These are phyloP conservation scores for Catocala nupta DNA, from an alignment of 2,888 invertebrate genomes.

Conservation along the genomic window DNA sequence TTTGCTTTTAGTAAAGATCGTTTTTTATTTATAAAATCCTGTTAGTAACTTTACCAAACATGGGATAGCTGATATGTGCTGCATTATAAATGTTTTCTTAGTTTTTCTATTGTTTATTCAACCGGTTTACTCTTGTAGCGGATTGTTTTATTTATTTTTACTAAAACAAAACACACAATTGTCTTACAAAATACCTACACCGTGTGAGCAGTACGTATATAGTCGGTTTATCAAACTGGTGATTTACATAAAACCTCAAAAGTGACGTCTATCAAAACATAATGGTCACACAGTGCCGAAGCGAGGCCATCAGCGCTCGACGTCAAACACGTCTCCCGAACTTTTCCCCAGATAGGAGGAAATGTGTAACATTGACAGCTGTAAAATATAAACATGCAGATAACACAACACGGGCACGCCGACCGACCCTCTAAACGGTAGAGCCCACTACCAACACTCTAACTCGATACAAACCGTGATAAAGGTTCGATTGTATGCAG, in stretches of 20 bases:
- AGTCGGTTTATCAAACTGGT: slow-evolving; percentile 29
- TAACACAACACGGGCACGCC: slow-evolving; percentile 59
- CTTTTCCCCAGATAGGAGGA: slow-evolving; percentile 49
- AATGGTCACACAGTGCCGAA: slow-evolving; percentile 32
- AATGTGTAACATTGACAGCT: slow-evolving; percentile 57
- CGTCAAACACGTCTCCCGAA: slow-evolving; percentile 35
- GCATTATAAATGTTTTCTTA: slow-evolving; percentile 11
- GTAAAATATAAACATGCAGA: slow-evolving; percentile 67
- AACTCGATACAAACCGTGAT: slow-evolving; percentile 84
- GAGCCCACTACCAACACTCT: slow-evolving; percentile 73
- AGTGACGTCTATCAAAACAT: slow-evolving; percentile 32
- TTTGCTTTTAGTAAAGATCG: slow-evolving; percentile 40
- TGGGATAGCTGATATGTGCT: slow-evolving; percentile 1
- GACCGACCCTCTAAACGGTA: slow-evolving; percentile 71
- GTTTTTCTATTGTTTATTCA: slow-evolving; percentile 6
- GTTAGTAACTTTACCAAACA: slow-evolving; percentile 3
- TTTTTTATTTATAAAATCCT: slow-evolving; percentile 35
- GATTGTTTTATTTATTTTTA: slow-evolving; percentile 1
- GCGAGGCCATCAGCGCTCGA: slow-evolving; percentile 30
- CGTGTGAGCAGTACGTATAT: too few relatives aligned
- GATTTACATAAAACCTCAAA: slow-evolving; percentile 38
- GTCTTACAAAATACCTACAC: background rate
- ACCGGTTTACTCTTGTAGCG: slow-evolving; percentile 1
- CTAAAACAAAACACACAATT: background rate
- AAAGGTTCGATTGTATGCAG: slow-evolving; percentile 86